Base-by-base conservation (phyloP, 1,140 invertebrate genomes). In the Oreohelix idahoensis region DNA sequence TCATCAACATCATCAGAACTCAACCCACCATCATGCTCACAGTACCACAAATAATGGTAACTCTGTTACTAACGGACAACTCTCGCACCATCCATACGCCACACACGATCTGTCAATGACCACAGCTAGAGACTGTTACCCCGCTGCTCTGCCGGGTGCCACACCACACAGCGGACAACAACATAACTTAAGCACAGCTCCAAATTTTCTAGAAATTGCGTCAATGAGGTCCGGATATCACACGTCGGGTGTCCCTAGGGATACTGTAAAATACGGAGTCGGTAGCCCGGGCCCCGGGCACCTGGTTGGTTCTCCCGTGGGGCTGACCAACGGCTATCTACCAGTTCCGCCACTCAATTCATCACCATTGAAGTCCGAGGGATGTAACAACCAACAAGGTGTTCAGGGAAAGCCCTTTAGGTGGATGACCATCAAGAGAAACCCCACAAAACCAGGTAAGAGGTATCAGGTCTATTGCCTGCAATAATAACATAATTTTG, bases 371-470 rank as follows among this genome's bases (percentile, higher is more conserved):
- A 81, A 81, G 66, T 70, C 79, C 4, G 79, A 81, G 42, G 69
- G 39, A 11, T 70, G 79, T 26, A 81, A 2, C 39, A 81, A 36
- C 39, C 79, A 70, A 36, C 89, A 88, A 69, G 86, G 81, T 39
- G 83, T 88, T 39, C 84, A 87, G 75, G 84, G 83, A 58, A 91
- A 91, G 83, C 90, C 90, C 2, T 91, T 89, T 81, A 81, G 89
- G 26, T 91, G 90, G 90, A 91, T 91, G 90, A 89, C 90, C 81
- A 91, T 91, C 70, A 90, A 90, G 85, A 58, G 90, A 73, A 90
- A 89, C 63, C 86, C 89, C 0, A 83, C 85, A 15, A 91, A 91
- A 87, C 86, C 89, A 88, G 87, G 89, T 91, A 87, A 77, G 87
- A 85, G 42, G 15, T 45, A 45, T 45, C 42, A 45, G 5, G 15